These are phyloP conservation scores for Sarcophaga rosellei DNA, from an alignment of 2,888 invertebrate species.

Conservation along the genomic window DNA sequence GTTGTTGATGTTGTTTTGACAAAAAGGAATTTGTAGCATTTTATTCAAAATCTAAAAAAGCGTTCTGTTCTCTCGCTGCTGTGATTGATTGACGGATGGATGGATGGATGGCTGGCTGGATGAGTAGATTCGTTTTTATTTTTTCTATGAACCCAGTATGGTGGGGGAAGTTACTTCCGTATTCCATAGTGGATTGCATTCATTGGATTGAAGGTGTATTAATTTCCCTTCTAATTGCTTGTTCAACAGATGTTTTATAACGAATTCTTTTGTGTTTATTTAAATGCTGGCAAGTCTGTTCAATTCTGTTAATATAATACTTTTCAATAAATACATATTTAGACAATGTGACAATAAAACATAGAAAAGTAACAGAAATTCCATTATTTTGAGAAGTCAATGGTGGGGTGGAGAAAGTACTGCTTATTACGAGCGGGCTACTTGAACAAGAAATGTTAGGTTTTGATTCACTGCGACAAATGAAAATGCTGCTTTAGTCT, in stretches of 20 bases:
- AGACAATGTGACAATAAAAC: conserved; percentile 15
- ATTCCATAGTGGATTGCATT: conserved; percentile 18
- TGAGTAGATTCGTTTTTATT: conserved; percentile 57
- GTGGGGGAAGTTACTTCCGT: conserved; percentile 57
- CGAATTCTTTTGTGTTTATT: conserved; percentile 44
- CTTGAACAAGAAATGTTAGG: no score
- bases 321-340: conserved; percentile 30
- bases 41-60: conserved; percentile 38
- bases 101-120: conserved; percentile 32
- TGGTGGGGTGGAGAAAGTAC: no score
- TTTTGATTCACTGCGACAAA: no score
- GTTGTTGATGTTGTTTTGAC: conserved; percentile 79
- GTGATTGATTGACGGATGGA: conserved; percentile 64
- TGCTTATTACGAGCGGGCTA: no score
- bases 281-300: conserved; percentile 15
- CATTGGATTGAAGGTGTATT: conserved; percentile 34
- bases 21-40: conserved; percentile 79
- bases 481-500: no score
- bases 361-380: not conserved
- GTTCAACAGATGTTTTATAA: conserved; percentile 62
- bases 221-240: conserved; percentile 23
- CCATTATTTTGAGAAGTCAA: no score
- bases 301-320: conserved; percentile 20
- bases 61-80: not conserved
- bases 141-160: not conserved